Base-by-base conservation (phyloP, 2,888 invertebrate species). In the Drosophila lacicola region DNA sequence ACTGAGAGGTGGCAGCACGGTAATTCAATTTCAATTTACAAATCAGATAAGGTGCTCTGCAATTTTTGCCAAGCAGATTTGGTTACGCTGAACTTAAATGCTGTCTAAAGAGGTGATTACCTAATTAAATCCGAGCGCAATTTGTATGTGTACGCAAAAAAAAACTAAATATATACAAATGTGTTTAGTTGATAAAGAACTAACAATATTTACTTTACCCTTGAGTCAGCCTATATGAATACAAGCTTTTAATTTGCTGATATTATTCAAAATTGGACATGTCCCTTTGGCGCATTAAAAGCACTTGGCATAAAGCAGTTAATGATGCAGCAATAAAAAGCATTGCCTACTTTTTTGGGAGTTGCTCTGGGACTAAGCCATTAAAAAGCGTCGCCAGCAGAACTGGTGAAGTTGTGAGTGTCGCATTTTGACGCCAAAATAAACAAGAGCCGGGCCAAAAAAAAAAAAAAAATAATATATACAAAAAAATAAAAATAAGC, bases 281-380 rank as follows among this genome's bases (percentile, higher is more conserved):
- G 13, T 37, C 19, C 39, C 29, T 10, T 34, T 2, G 36, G 41
- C 29, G 33, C 41, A 39, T 44, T 33, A 36, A 42, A 41, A 46
- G 51, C 56, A 34, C 19, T 54, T 57, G 21, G 53, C 66, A 50
- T 53, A 17, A 19, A 45, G 33, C 63, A 69, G 60, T 71, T 62
- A 76, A 72, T 64, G 19, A n/a, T 5, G 50, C 17, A 17, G 39
- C 55, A 46, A 47, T 55, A 17, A 33, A 56, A 60, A 61, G 19
- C 34, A 37, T 70, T 70, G 63, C 50, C 70, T 56, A 70, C 47
- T 70, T 74, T 58, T 58, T 56, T 14, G 33, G 47, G 36, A 47
- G 56, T 29, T 34, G 36, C 39, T 47, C 8, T 49, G 33, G 49
- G 53, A 42, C 33, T 56, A 66, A 25, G 45, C 76, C 82, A 70